Base-by-base conservation (phyloP, 2,113 vertebrate genomes). In the Lates calcarifer region DNA sequence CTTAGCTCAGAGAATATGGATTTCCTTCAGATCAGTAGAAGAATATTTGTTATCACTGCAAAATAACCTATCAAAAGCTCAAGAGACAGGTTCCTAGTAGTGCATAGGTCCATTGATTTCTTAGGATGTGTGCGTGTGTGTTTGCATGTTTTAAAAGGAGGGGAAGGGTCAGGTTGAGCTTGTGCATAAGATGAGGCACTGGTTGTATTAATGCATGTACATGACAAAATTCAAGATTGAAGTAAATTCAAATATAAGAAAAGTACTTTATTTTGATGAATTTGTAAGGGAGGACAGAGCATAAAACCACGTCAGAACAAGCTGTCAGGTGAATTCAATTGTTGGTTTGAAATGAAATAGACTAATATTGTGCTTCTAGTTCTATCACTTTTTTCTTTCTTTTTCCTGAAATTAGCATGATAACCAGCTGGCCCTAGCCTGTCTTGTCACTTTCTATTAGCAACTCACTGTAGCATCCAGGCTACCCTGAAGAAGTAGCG, bases 11-110 rank as follows among this genome's bases (percentile, higher is more conserved):
- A 49, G 65, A 69, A 61, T 77, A 90, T 82, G 56, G 80, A 90
- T 90, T 77, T 66, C 63, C 56, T 63, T 76, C 65, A 77, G 65
- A 85, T 88, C 49, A 51, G 60, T 4, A 10, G 41, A n/a, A 29
- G 71, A 80, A 69, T 79, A 80, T 87, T 81, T 84, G 74, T 78
- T 65, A 76, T 57, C 9, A 17, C 73, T 53, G 39, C 70, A 41
- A 76, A 88, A 65, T 64, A 81, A 86, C 87, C 58, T 53, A 72
- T 86, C 29, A 26, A 79, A 17, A 71, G 82, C 80, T 91, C 35
- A 79, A 69, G 69, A 71, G 37, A 57, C 68, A 58, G 83, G 55
- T 53, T 78, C 37, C 28, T 22, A 6, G 18, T 18, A 1, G 41
- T 5, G 65, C 74, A 68, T n/a, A 31, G 51, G 71, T 79, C 29